Base-by-base conservation (phyloP, 2,888 invertebrate genomes). In the Nemurella pictetii region DNA sequence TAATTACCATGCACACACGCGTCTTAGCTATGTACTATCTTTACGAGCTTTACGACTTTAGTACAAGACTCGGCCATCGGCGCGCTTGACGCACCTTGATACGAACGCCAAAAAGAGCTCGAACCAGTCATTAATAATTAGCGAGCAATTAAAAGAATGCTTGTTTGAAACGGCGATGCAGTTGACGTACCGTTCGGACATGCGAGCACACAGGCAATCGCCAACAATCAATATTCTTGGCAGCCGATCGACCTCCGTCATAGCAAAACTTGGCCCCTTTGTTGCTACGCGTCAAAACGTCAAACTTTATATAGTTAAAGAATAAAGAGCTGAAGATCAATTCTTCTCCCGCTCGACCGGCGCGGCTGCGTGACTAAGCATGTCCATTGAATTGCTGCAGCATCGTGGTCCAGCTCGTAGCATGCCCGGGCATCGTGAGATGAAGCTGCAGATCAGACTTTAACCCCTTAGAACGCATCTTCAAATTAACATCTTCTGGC, bases 101-200 rank as follows among this genome's bases (percentile, higher is more conserved):
- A 55, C 9, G 55, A 1, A 55, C 55, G 9, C 55, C 75, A 9
- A 75, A 75, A 26, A 75, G 26, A 1, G 27, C 75, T 9, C 9
- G 27, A 75, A 75, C 75, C 75, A 27, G 25, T 75, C 28, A 75
- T 75, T 25, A 75, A 83, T 74, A 84, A 84, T 84, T 84, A 84
- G 84, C 84, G 30, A 78, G 35, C 36, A 84, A 84, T 84, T 78
- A 84, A 30, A 73, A 84, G 75, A 75, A 75, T 84, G 75, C 84
- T 84, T 81, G 80, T 81, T 81, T 36, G 25, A 81, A 81, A 81
- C 32, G 35, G 35, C 26, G 29, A 80, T 4, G 29, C 29, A n/a
- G 30, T 30, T 80, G 80, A 75, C 75, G 75, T 27, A 15, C 26
- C 75, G 75, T 5, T 9, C 26, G 15, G 75, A 28, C 28, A 12